A percentile compares a stretch with the other conserved stretches of the same genome.
These are phyloP conservation scores for Arizona elegans DNA, from an alignment of 2,113 vertebrate species.

Conservation along the genomic window DNA sequence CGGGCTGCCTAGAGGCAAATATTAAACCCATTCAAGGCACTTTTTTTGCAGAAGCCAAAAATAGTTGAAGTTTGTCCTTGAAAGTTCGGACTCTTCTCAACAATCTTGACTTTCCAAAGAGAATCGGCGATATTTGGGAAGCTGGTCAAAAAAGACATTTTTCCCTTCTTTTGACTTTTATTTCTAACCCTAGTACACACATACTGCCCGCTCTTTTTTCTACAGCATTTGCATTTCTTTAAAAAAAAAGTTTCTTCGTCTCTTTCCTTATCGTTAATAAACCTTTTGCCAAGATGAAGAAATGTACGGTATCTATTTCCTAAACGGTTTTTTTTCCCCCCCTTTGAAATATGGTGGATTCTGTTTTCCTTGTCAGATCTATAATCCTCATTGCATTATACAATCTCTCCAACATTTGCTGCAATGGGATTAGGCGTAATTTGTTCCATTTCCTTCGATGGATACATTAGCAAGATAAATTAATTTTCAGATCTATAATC, in stretches of 20 bases:
- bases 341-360: neutral
- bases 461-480: neutral
- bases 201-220: neutral
- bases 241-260: neutral
- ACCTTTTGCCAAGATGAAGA: neutral
- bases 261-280: neutral
- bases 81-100: neutral
- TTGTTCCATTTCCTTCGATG: neutral
- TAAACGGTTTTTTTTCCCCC: neutral
- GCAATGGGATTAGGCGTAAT: neutral
- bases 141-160: neutral
- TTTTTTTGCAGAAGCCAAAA: accelerated
- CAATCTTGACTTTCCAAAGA: neutral
- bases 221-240: neutral
- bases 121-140: neutral
- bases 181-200: neutral
- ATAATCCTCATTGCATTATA: neutral
- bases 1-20: neutral
- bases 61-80: neutral
- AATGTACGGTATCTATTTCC: neutral
- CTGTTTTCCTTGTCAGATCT: neutral
- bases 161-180: neutral
- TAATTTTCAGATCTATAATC: neutral
- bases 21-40: neutral
- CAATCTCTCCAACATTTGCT: neutral